Conservation (phyloP, 2,797 vertebrate species). For the Rhyacichthys aspro region DNA sequence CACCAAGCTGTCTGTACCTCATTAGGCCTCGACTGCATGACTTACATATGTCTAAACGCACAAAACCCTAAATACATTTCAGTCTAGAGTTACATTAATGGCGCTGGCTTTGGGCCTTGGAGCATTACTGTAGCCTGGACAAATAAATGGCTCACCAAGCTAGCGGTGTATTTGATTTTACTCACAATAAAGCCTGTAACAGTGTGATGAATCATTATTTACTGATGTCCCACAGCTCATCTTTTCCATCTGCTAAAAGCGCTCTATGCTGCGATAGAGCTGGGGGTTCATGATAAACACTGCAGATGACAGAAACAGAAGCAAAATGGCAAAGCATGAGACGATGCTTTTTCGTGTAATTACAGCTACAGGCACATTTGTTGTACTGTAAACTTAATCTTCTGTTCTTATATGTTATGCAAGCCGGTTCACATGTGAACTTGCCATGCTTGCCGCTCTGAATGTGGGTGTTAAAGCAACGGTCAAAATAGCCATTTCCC, state of each 20-base stretch:
- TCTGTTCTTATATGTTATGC: conserved; percentile 2
- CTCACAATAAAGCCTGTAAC: conserved; percentile 35
- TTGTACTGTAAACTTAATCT: conserved; percentile 1
- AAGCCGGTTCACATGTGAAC: conserved; percentile 25
- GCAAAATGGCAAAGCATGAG: conserved; percentile 12
- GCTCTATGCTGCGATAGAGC: conserved; percentile 24
- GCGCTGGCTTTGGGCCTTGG: conserved; percentile 14
- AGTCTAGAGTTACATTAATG: conserved; percentile 15
- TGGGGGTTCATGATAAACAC: conserved; percentile 24
- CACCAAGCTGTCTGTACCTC: conserved; percentile 50
- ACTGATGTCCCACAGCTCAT: conserved; percentile 27
- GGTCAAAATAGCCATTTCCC: conserved; percentile 59
- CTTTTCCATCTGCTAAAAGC: conserved; percentile 49
- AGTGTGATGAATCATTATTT: conserved; percentile 44
- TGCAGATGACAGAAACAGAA: conserved; percentile 34
- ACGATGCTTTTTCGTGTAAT: conserved; percentile 20
- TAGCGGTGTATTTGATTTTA: conserved; percentile 16
- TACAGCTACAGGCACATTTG: conserved; percentile 11
- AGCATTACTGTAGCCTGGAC: conserved; percentile 17
- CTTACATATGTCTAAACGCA: conserved; percentile 12
- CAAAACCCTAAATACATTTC: conserved; percentile 20
- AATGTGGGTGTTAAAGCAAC: conserved; percentile 44
- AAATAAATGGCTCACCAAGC: conserved; percentile 9
- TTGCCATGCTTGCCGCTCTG: conserved; percentile 5
- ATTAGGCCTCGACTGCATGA: conserved; percentile 43